Percentiles rank a stretch among this genome's conserved stretches.
These are phyloP conservation scores for Distichodus sexfasciatus DNA, from an alignment of 2,797 vertebrate species.

Conservation along the genomic window DNA sequence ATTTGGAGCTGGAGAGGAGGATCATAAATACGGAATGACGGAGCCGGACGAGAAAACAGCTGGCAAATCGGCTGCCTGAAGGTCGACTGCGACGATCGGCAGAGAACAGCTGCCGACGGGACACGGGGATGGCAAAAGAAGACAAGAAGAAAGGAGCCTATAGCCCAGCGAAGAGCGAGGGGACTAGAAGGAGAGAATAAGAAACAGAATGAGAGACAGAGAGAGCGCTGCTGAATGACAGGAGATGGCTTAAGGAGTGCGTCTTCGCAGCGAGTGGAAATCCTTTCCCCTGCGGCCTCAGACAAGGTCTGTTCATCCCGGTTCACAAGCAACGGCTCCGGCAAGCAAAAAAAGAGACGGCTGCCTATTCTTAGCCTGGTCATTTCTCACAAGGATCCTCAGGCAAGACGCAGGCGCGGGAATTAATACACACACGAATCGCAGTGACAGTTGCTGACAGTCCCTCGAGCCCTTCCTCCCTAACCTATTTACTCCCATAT, in stretches of 20 bases:
- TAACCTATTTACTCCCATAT: conserved; percentile 63
- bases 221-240: conserved; percentile 30
- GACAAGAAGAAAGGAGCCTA: background rate
- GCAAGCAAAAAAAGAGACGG: conserved; percentile 30
- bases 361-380: conserved; percentile 63
- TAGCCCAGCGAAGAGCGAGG: conserved; percentile 10
- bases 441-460: conserved; percentile 74
- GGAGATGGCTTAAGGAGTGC: conserved; percentile 36
- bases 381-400: conserved; percentile 63
- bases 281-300: conserved; percentile 48
- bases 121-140: background rate
- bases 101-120: background rate
- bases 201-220: conserved; percentile 3
- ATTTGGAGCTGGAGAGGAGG: conserved; percentile 14
- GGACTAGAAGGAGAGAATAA: conserved; percentile 31
- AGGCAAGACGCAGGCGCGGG: conserved; percentile 53
- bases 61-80: conserved; percentile 36
- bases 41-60: conserved; percentile 20
- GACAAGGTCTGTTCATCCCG: conserved; percentile 48
- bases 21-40: conserved; percentile 38
- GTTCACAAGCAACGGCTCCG: conserved; percentile 33
- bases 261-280: conserved; percentile 47
- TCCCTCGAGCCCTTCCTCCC: conserved; percentile 60
- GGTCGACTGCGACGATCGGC: conserved; percentile 17
- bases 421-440: conserved; percentile 68